Percentiles rank a stretch among this genome's conserved stretches.
phyloP scores from a whole-genome alignment of 2,797 vertebrate species.

The Hoplostethus atlanticus region DNA sequence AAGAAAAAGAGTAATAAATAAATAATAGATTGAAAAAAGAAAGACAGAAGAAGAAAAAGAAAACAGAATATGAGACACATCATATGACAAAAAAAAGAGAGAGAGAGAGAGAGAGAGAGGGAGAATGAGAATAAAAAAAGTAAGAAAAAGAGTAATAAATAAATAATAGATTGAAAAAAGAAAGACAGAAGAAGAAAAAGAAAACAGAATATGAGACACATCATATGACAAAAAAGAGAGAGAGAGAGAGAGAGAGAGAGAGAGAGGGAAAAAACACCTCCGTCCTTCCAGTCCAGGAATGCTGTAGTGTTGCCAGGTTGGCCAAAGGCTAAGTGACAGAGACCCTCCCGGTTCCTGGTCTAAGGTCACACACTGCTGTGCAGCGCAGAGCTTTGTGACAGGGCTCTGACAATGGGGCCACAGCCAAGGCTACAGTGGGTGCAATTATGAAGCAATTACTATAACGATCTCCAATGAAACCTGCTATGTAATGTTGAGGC shows the following conservation, averaged over 20 bases:
- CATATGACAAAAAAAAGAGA: conserved; percentile 15
- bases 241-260: conserved; percentile 14
- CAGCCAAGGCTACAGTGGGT: conserved; percentile 70
- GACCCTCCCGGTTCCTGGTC: conserved; percentile 54
- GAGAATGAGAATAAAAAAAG: too few species aligned
- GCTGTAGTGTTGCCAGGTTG: conserved; percentile 46
- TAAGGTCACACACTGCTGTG: conserved; percentile 67
- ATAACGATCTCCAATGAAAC: conserved; percentile 78
- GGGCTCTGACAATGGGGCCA: conserved; percentile 60
- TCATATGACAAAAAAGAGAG: conserved; percentile 15
- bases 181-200: neutral
- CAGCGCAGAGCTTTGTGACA: conserved; percentile 48
- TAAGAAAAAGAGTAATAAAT: too few species aligned
- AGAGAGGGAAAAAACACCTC: neutral
- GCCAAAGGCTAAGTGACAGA: conserved; percentile 66
- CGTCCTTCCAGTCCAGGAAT: conserved; percentile 55
- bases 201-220: conserved; percentile 5
- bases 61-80: neutral
- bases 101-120: conserved; percentile 15
- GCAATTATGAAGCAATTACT: conserved; percentile 81
- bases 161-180: too few species aligned
- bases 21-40: too few species aligned
- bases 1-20: too few species aligned
- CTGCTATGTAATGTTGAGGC: conserved; percentile 67
- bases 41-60: neutral